Conservation (phyloP, 2,797 vertebrate genomes). For the Lithobates pipiens region DNA sequence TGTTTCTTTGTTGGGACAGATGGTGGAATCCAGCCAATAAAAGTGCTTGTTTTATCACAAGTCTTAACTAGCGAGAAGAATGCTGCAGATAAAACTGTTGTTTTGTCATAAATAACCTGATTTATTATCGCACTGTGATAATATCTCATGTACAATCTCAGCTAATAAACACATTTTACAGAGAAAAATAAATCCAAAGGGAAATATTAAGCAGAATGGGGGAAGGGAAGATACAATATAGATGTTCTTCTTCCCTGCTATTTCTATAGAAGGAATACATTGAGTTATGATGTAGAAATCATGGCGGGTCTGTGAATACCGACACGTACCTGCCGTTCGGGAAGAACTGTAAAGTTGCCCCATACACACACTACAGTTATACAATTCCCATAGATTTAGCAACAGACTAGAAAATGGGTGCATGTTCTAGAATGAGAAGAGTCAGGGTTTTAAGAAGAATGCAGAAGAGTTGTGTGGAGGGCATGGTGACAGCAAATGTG, state of each 20-base stretch:
- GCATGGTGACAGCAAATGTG: no score
- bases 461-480: no score
- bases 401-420: no score
- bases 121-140: slow-evolving; percentile 27
- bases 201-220: slow-evolving; percentile 8
- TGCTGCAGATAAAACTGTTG: slow-evolving; percentile 43
- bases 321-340: no score
- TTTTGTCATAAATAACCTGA: slow-evolving; percentile 44
- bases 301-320: not conserved
- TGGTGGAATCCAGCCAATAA: slow-evolving; percentile 49
- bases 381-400: no score
- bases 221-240: not conserved
- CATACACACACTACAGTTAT: no score
- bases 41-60: slow-evolving; percentile 29
- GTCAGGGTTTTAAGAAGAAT: no score
- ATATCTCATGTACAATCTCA: slow-evolving; percentile 46
- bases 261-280: no score
- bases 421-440: no score
- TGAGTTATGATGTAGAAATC: no score
- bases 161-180: slow-evolving; percentile 58
- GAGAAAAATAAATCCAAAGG: slow-evolving; percentile 41
- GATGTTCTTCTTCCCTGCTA: no score
- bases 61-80: slow-evolving; percentile 43
- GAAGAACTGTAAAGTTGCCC: no score
- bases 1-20: slow-evolving; percentile 26